phyloP scores from a whole-genome alignment of 23 tunicate genomes.

The Trididemnum nubilum region DNA sequence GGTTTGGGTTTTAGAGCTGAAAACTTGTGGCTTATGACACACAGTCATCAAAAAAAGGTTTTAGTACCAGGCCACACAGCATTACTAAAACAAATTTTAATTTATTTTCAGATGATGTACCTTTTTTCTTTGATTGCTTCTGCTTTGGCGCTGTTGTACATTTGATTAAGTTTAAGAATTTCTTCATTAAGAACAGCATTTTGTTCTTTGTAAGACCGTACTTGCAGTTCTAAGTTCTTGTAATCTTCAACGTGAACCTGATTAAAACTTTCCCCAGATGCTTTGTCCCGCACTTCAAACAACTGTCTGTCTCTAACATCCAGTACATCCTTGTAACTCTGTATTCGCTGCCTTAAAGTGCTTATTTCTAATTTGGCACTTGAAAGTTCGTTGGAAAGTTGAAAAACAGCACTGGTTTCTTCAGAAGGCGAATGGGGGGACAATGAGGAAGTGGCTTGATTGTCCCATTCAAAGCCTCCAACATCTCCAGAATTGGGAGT shows the following conservation, averaged over 20 bases:
- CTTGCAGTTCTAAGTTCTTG: constrained; percentile 32
- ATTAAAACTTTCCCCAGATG: background rate
- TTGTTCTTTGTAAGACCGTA: constrained; percentile 39
- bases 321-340: constrained; percentile 59
- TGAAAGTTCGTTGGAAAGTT: constrained; percentile 49
- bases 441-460: background rate
- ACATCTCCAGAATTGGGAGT: background rate
- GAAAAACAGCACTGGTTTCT: constrained; percentile 44
- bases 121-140: constrained; percentile 32
- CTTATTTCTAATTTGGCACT: constrained; percentile 19
- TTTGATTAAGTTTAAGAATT: constrained; percentile 46
- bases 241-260: background rate
- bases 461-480: constrained; percentile 64
- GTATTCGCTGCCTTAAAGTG: constrained; percentile 26
- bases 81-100: too few relatives aligned
- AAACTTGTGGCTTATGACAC: too few relatives aligned
- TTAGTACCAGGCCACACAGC: too few relatives aligned
- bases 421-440: constrained; percentile 1
- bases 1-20: too few relatives aligned
- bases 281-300: constrained; percentile 62
- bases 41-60: too few relatives aligned
- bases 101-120: too few relatives aligned
- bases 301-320: constrained; percentile 63
- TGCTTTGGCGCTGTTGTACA: constrained; percentile 11
- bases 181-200: constrained; percentile 60